These are phyloP conservation scores for Dromius quadrimaculatus DNA, from an alignment of 2,888 invertebrate species.

Conservation along the genomic window DNA sequence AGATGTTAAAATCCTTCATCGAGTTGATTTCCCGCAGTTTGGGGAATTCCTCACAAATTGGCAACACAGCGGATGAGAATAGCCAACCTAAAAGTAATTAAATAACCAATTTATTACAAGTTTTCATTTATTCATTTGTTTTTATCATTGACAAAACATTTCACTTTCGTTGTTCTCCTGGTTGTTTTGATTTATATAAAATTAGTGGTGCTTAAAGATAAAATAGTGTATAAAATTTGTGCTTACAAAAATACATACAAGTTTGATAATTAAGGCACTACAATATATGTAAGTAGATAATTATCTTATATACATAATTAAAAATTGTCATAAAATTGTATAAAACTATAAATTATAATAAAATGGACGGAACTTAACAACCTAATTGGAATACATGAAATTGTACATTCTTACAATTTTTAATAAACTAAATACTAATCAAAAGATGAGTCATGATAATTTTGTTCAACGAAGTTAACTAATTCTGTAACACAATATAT, in stretches of 20 bases:
- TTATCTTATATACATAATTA: slow-evolving; percentile 15
- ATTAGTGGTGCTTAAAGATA: slow-evolving; percentile 6
- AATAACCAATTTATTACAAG: background rate
- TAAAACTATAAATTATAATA: slow-evolving; percentile 13
- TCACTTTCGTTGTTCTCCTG: slow-evolving; percentile 5
- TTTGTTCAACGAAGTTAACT: slow-evolving; percentile 4
- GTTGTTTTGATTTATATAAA: slow-evolving; percentile 8
- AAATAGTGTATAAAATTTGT: slow-evolving; percentile 15
- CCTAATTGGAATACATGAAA: slow-evolving; percentile 9
- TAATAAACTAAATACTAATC: slow-evolving; percentile 11
- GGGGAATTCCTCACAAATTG: too few species aligned
- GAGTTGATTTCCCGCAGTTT: too few species aligned
- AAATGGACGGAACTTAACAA: slow-evolving; percentile 39
- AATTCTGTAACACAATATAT: slow-evolving; percentile 31
- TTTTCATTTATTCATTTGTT: background rate
- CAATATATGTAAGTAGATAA: slow-evolving; percentile 16
- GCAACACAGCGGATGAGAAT: too few species aligned
- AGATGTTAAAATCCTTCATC: too few species aligned
- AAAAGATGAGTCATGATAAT: slow-evolving; percentile 22
- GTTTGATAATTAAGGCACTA: slow-evolving; percentile 19
- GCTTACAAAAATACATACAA: slow-evolving; percentile 22
- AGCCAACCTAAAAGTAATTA: background rate
- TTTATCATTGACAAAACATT: background rate
- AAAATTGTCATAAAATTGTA: slow-evolving; percentile 25
- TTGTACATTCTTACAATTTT: slow-evolving; percentile 21